phyloP scores from a whole-genome alignment of 2,888 invertebrate species.

The Tigriopus californicus region DNA sequence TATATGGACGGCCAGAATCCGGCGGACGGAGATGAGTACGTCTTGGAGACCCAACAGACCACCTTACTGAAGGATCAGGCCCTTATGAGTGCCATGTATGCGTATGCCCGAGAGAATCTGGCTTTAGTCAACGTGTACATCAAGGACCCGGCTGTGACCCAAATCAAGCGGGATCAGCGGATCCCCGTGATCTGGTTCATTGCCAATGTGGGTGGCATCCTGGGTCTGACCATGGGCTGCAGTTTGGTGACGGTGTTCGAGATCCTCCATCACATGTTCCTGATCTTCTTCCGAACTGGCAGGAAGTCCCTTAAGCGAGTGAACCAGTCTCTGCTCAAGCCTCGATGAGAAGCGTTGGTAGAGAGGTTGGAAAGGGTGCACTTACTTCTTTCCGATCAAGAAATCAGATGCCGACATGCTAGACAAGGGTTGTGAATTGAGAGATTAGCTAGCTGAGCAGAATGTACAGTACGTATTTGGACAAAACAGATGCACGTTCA shows the following conservation, averaged over 20 bases:
- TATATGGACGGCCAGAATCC: too few relatives aligned
- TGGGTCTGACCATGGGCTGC: conserved; percentile 8
- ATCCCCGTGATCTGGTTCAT: conserved; percentile 9
- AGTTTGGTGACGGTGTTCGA: conserved; percentile 7
- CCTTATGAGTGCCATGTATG: not conserved
- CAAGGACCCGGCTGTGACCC: conserved; percentile 8
- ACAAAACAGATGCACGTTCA: too few relatives aligned
- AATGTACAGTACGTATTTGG: too few relatives aligned
- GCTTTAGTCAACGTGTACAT: conserved; percentile 2
- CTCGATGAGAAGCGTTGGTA: too few relatives aligned
- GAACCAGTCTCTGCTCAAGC: not conserved
- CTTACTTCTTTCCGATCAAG: too few relatives aligned
- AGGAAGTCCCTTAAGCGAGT: not conserved
- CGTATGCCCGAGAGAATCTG: conserved; percentile 4
- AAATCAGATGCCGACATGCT: too few relatives aligned
- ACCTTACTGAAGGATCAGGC: too few relatives aligned
- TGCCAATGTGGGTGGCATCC: conserved; percentile 5
- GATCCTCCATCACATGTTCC: conserved; percentile 7
- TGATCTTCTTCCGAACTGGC: conserved; percentile 4
- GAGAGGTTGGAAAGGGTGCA: not conserved
- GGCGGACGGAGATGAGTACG: too few relatives aligned
- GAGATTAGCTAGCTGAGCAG: too few relatives aligned
- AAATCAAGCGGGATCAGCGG: not conserved
- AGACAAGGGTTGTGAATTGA: too few relatives aligned
- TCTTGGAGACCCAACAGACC: too few relatives aligned